These are phyloP conservation scores for Lucinisca nassula DNA, from an alignment of 2,888 invertebrate genomes.

Conservation along the genomic window DNA sequence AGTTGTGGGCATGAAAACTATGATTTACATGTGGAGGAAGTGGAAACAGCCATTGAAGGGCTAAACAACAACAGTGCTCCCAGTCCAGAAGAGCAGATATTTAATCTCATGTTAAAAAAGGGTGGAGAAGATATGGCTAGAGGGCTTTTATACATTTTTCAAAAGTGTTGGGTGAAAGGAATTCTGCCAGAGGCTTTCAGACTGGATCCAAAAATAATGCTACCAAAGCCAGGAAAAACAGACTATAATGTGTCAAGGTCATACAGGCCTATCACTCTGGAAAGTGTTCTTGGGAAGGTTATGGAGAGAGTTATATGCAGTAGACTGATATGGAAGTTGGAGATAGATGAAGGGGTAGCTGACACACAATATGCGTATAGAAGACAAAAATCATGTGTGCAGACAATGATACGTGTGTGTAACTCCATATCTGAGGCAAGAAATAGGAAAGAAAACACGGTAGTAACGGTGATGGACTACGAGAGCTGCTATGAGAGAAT, in stretches of 20 bases:
- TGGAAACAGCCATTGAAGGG: too few relatives aligned
- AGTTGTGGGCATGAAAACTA: too few relatives aligned
- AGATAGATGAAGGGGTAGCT: neutral
- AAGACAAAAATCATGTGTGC: conserved; percentile 5
- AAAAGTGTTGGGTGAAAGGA: neutral
- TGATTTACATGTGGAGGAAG: too few relatives aligned
- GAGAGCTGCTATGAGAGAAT: conserved; percentile 27
- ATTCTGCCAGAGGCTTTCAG: neutral
- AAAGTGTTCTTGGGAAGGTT: neutral
- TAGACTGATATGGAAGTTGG: conserved; percentile 3
- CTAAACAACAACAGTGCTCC: too few relatives aligned
- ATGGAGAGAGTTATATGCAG: neutral
- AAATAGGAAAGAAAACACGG: neutral
- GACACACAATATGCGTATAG: conserved; percentile 12
- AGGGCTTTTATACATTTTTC: neutral
- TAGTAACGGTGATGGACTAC: neutral
- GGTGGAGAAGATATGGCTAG: neutral
- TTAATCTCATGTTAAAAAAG: conserved; percentile 9
- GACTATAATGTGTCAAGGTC: too few relatives aligned
- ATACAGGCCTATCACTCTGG: too few relatives aligned
- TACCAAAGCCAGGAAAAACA: neutral
- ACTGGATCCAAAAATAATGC: neutral
- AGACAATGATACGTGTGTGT: neutral
- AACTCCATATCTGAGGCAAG: neutral
- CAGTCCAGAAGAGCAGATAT: conserved; percentile 25